phyloP scores from a whole-genome alignment of 2,113 vertebrate species.

The Paradoxurus hermaphroditus region DNA sequence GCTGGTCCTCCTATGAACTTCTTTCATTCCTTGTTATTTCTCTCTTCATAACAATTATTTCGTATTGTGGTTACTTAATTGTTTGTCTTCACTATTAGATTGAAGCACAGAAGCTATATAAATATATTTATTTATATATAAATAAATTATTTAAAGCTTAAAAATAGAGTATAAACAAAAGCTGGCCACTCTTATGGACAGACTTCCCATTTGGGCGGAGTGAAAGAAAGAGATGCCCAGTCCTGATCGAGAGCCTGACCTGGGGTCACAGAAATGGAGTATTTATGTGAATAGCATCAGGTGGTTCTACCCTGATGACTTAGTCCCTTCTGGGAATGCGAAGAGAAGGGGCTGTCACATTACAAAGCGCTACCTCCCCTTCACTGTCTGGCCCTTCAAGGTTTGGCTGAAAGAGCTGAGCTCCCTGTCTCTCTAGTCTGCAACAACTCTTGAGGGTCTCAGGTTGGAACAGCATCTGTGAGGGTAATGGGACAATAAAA shows the following conservation, averaged over 20 bases:
- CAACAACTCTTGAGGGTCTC: background rate
- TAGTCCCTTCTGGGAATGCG: background rate
- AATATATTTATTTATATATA: background rate
- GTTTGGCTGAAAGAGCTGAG: background rate
- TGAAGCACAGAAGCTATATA: background rate
- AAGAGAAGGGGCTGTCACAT: background rate
- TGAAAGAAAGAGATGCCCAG: background rate
- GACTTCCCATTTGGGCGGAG: background rate
- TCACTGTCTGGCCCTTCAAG: background rate
- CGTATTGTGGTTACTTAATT: background rate
- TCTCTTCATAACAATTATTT: background rate
- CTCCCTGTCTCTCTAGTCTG: background rate
- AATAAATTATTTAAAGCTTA: background rate
- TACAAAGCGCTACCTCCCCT: background rate
- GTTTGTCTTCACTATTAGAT: background rate
- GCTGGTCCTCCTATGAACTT: background rate
- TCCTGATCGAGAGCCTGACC: background rate
- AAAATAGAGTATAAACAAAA: background rate
- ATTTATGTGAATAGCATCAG: background rate
- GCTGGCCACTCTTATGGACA: background rate
- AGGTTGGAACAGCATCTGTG: background rate
- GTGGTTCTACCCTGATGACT: background rate
- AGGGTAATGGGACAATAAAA: background rate
- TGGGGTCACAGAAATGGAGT: background rate
- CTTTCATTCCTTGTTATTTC: background rate